These are phyloP conservation scores for Epsilonema sp. DNA, from an alignment of 2,888 invertebrate species.

Conservation along the genomic window DNA sequence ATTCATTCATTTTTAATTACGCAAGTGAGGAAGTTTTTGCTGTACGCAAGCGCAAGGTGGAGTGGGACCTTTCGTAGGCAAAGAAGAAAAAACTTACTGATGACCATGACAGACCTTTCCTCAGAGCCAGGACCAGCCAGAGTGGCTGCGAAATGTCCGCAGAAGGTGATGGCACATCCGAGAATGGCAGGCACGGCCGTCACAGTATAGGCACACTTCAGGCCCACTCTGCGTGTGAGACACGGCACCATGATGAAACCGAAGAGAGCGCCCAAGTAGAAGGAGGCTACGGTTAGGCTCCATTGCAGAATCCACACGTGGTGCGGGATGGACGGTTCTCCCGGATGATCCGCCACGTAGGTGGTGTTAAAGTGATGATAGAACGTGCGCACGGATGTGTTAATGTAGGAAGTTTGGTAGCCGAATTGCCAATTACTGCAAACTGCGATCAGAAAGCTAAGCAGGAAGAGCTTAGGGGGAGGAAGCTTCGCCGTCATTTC, in stretches of 20 bases:
- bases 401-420: constrained; percentile 26
- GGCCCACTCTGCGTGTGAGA: background rate
- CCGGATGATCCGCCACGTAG: constrained; percentile 4
- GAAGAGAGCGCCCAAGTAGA: constrained; percentile 22
- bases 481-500: too few relatives aligned
- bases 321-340: too few relatives aligned
- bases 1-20: too few relatives aligned
- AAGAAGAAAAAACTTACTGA: too few relatives aligned
- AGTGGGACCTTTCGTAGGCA: too few relatives aligned
- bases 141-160: too few relatives aligned
- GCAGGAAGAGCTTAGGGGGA: constrained; percentile 14
- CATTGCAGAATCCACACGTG: background rate
- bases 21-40: too few relatives aligned
- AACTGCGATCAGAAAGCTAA: constrained; percentile 19
- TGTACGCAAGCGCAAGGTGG: too few relatives aligned
- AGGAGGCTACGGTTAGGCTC: constrained; percentile 11
- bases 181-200: too few relatives aligned
- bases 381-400: constrained; percentile 21
- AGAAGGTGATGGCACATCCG: too few relatives aligned
- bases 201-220: background rate
- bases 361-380: constrained; percentile 12
- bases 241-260: constrained; percentile 19
- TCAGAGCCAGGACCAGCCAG: too few relatives aligned
- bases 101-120: too few relatives aligned
- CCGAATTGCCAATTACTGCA: constrained; percentile 26